Evolutionary conservation across 2,888 invertebrate genomes (phyloP).

Genomic region (Catocala nupta): DNA sequence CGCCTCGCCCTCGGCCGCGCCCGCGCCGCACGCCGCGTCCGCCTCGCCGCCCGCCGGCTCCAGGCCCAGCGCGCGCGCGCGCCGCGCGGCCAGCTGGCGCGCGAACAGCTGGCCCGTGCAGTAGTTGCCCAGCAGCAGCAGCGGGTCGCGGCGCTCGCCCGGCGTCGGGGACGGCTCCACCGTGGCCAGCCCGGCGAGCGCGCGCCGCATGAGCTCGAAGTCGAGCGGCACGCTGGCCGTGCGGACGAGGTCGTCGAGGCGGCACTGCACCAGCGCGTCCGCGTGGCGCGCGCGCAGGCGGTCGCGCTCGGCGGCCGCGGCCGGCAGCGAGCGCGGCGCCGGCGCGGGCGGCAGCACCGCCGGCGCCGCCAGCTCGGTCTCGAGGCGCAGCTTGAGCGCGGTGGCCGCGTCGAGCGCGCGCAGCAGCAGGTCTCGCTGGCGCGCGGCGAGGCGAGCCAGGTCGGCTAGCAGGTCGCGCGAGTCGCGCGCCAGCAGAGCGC

Average conservation of each 20-base stretch:
- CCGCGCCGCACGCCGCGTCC: slow-evolving; percentile 51
- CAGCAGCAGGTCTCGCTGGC: slow-evolving; percentile 91
- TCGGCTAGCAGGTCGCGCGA: slow-evolving; percentile 84
- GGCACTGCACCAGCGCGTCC: slow-evolving; percentile 91
- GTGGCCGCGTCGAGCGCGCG: slow-evolving; percentile 92
- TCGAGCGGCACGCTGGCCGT: slow-evolving; percentile 31
- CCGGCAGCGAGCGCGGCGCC: slow-evolving; percentile 87
- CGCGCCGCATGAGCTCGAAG: slow-evolving; percentile 30
- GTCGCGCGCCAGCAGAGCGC: slow-evolving; percentile 84
- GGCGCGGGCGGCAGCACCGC: slow-evolving; percentile 84
- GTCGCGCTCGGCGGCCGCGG: slow-evolving; percentile 89
- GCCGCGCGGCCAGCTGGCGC: slow-evolving; percentile 87
- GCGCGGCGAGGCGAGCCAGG: slow-evolving; percentile 89
- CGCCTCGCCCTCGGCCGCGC: slow-evolving; percentile 51
- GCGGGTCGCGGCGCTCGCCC: slow-evolving; percentile 88
- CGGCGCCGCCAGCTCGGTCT: slow-evolving; percentile 88
- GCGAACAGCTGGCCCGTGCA: slow-evolving; percentile 92
- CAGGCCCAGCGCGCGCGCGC: slow-evolving; percentile 60
- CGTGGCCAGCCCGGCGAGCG: slow-evolving; percentile 19
- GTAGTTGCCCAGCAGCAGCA: slow-evolving; percentile 91
- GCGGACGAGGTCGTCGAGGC: slow-evolving; percentile 70
- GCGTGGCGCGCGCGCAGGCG: slow-evolving; percentile 86
- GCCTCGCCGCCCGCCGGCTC: slow-evolving; percentile 59
- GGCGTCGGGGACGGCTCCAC: slow-evolving; percentile 66
- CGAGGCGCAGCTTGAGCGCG: slow-evolving; percentile 91